phyloP scores from a whole-genome alignment of 2,113 vertebrate genomes.

The Protomyctophum bolini region DNA sequence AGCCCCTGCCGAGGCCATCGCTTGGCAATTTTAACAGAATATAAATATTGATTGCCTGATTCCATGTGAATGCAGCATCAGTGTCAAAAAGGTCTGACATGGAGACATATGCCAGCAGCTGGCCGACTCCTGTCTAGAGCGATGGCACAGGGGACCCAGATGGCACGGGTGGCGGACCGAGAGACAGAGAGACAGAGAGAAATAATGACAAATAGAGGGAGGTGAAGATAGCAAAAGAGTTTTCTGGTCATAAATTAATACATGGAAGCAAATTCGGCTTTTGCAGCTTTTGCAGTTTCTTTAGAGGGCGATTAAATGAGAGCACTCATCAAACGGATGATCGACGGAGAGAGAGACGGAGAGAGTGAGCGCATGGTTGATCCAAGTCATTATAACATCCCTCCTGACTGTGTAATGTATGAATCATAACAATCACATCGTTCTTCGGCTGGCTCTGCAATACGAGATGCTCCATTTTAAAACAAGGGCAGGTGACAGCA shows the following conservation, averaged over 20 bases:
- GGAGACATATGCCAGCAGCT: slow-evolving; percentile 41
- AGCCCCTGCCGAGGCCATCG: not conserved
- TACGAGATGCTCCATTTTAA: slow-evolving; percentile 6
- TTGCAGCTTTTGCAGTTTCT: no score
- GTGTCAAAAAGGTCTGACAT: slow-evolving; percentile 58
- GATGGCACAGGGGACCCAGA: slow-evolving; percentile 21
- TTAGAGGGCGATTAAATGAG: slow-evolving; percentile 33
- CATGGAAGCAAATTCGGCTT: no score
- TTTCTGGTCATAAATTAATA: no score
- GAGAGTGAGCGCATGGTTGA: not conserved
- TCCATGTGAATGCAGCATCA: no score
- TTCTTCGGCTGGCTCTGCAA: slow-evolving; percentile 33
- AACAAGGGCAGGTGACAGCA: slow-evolving; percentile 9
- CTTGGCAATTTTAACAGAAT: not conserved
- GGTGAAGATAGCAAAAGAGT: not conserved
- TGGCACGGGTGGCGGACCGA: not conserved
- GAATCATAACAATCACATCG: slow-evolving; percentile 9
- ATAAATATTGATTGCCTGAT: not conserved
- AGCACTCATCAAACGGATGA: not conserved
- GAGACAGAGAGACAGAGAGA: slow-evolving; percentile 11
- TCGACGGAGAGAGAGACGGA: not conserved
- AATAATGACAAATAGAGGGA: slow-evolving; percentile 9
- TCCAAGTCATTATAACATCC: slow-evolving; percentile 15
- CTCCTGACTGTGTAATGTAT: not conserved
- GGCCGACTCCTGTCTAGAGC: slow-evolving; percentile 39